These are phyloP conservation scores for Paramisgurnus dabryanus DNA, from an alignment of 2,113 vertebrate species.

Conservation along the genomic window DNA sequence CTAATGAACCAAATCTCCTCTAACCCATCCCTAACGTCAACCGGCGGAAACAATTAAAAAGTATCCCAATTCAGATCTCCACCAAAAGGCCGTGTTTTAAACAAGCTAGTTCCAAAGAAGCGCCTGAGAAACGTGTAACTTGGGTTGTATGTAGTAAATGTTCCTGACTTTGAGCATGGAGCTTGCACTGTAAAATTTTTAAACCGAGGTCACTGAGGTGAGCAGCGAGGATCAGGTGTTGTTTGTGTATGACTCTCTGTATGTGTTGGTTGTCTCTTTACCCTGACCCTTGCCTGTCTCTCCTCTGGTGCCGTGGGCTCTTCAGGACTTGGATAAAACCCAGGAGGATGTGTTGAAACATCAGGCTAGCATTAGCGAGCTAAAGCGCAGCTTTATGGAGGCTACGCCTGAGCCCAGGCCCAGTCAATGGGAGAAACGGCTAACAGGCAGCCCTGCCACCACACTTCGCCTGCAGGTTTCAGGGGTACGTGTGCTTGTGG, in stretches of 20 bases:
- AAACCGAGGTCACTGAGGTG: not conserved
- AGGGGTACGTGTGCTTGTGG: constrained; percentile 86
- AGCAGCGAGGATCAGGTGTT: constrained; percentile 47
- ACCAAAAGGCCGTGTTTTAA: no score
- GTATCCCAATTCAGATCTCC: no score
- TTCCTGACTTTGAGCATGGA: no score
- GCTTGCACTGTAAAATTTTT: no score
- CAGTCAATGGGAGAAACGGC: constrained; percentile 97
- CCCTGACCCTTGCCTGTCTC: constrained; percentile 19
- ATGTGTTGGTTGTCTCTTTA: constrained; percentile 63
- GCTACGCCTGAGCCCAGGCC: constrained; percentile 93
- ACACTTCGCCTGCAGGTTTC: constrained; percentile 85
- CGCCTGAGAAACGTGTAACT: no score
- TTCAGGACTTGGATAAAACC: constrained; percentile 97
- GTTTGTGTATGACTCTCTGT: constrained; percentile 63
- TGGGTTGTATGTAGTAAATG: no score
- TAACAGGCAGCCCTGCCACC: constrained; percentile 92
- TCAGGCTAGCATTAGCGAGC: constrained; percentile 99
- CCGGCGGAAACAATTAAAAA: no score
- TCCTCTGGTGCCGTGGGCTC: constrained; percentile 24
- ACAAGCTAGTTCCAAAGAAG: no score
- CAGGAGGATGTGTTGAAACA: constrained; percentile 98
- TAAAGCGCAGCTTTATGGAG: constrained; percentile 99
- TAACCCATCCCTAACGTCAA: no score
- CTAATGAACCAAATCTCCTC: no score